Conservation (phyloP, 92 coral and sea anemone genomes). For the Actinostola sp. region DNA sequence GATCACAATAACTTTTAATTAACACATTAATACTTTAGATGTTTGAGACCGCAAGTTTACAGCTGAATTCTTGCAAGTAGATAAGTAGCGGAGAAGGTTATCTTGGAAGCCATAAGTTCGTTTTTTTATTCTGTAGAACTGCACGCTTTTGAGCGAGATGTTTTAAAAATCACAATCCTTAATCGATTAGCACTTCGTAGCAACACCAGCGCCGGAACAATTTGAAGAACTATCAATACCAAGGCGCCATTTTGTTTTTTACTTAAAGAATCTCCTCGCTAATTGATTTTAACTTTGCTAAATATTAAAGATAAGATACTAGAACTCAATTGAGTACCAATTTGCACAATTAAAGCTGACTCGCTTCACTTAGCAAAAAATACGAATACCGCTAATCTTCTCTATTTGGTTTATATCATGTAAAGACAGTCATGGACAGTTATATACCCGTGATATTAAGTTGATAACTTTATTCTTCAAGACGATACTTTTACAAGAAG, state of each 20-base stretch:
- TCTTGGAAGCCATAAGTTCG: not conserved
- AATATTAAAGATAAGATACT: constrained; percentile 18
- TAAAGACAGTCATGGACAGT: too few relatives aligned
- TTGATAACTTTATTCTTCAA: too few relatives aligned
- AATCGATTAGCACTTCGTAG: not conserved
- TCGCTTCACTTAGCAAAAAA: too few relatives aligned
- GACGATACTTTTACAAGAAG: too few relatives aligned
- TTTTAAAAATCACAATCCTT: not conserved
- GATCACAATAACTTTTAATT: not conserved
- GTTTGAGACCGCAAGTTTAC: constrained; percentile 19
- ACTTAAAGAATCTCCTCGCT: not conserved
- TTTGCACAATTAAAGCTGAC: not conserved
- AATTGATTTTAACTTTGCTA: constrained; percentile 20
- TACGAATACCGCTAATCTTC: too few relatives aligned
- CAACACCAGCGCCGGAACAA: constrained; percentile 2
- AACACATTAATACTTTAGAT: constrained; percentile 1
- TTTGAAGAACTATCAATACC: not conserved
- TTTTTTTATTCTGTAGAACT: not conserved
- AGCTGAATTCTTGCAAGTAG: not conserved
- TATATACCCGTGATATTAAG: too few relatives aligned
- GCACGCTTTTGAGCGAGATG: not conserved
- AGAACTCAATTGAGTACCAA: not conserved
- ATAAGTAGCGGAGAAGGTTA: not conserved
- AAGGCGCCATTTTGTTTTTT: constrained; percentile 3
- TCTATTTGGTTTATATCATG: too few relatives aligned